These are phyloP conservation scores for Campoplex capitator DNA, from an alignment of 2,888 invertebrate genomes.

Conservation along the genomic window DNA sequence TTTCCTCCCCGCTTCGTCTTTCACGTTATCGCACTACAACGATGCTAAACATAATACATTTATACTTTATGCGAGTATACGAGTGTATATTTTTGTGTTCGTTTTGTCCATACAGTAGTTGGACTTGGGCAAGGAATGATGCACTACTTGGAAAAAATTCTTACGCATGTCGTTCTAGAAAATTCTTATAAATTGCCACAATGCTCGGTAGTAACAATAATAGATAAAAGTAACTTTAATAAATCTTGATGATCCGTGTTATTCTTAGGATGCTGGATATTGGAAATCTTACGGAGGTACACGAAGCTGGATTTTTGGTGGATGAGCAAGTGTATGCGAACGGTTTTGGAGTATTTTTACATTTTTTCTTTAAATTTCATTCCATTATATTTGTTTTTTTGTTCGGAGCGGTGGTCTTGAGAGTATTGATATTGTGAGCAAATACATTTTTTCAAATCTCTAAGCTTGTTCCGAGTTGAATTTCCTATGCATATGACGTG, in stretches of 20 bases:
- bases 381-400: not conserved
- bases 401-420: too few species aligned
- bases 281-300: constrained; percentile 1
- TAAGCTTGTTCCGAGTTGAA: not conserved
- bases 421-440: not conserved
- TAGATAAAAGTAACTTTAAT: constrained; percentile 24
- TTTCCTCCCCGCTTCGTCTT: constrained; percentile 20
- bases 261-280: not conserved
- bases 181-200: constrained; percentile 58
- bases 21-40: constrained; percentile 62
- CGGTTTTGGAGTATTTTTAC: constrained; percentile 20
- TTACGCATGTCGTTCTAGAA: constrained; percentile 48
- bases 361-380: not conserved
- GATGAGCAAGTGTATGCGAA: not conserved
- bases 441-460: not conserved
- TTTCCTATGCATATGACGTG: not conserved
- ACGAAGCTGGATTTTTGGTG: constrained; percentile 4
- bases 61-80: not conserved
- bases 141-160: constrained; percentile 50
- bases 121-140: constrained; percentile 40
- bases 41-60: constrained; percentile 65
- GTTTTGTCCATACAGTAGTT: constrained; percentile 29
- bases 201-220: constrained; percentile 29
- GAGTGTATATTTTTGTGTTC: not conserved
- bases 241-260: constrained; percentile 13